Conservation (phyloP, 2,888 invertebrate species). For the Dynastes hyllus region DNA sequence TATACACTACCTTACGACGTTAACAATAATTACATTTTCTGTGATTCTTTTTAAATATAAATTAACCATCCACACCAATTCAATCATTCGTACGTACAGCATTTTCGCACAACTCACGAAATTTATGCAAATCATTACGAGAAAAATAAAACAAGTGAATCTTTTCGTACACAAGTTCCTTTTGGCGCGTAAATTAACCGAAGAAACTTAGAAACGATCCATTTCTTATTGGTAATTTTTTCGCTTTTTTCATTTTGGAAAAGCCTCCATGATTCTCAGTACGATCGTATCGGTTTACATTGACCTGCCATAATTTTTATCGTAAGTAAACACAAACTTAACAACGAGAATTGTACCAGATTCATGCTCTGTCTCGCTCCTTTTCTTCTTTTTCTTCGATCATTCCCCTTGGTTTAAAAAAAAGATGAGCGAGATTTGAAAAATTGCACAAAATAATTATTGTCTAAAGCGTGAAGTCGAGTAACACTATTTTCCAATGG, state of each 20-base stretch:
- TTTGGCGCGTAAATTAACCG: constrained; percentile 15
- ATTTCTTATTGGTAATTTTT: constrained; percentile 5
- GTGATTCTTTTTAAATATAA: constrained; percentile 49
- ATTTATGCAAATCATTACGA: constrained; percentile 38
- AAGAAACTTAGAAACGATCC: constrained; percentile 30
- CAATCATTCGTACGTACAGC: constrained; percentile 28
- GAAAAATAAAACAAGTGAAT: constrained; percentile 30
- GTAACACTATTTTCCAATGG: background rate
- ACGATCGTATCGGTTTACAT: constrained; percentile 55
- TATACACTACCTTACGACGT: constrained; percentile 55
- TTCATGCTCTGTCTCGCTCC: constrained; percentile 65
- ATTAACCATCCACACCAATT: constrained; percentile 48
- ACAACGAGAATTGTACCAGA: constrained; percentile 65
- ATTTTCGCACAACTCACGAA: constrained; percentile 39
- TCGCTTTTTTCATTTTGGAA: constrained; percentile 45
- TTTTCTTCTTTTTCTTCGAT: constrained; percentile 22
- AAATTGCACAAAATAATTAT: constrained; percentile 60
- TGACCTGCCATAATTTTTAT: constrained; percentile 52
- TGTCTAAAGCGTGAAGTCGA: constrained; percentile 16
- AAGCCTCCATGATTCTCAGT: constrained; percentile 46
- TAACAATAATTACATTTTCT: constrained; percentile 53
- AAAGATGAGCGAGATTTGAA: constrained; percentile 53
- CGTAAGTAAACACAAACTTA: constrained; percentile 59
- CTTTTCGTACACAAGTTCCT: constrained; percentile 13
- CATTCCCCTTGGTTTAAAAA: background rate